Evolutionary conservation across 2,113 vertebrate genomes (phyloP), one percentile per base, ranked within the genome.

Genomic region (Phyllopteryx taeniolatus): DNA sequence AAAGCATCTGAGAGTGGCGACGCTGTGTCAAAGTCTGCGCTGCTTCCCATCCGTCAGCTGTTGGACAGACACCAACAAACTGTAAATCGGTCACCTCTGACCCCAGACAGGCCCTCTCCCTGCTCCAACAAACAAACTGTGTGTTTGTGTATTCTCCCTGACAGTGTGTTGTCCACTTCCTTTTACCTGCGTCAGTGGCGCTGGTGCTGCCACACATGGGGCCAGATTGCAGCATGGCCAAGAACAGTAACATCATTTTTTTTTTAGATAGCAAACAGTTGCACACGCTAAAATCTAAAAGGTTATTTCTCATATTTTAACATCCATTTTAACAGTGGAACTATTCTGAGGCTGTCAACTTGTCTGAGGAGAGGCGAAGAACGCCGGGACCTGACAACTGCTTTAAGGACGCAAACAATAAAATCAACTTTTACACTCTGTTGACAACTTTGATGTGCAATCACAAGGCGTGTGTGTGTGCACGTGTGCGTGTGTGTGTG

Each of bases 21-120:
- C 84, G 74, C 73, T 13, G 61, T 44, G 74, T 77, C 73, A 54
- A 67, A 75, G 83, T 75, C 72, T 49, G 70, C 51, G 0, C 46
- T 73, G 71, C 69, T 70, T 60, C 51, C 80, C 88, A 87, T 88
- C 85, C 88, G 87, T 90, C 89, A 88, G 86, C 85, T 86, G 79
- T 68, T 90, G 90, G 90, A 91, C 82, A 86, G 86, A 89, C 86
- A 89, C 88, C 87, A 83, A 82, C 89, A 90, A 90, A 87, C 82
- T 88, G 85, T 90, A 88, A 90, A 87, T 88, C 85, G 87, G 75
- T 85, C 80, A 73, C 77, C 80, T 85, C 73, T 9, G 57, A 82
- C 75, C 44, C 10, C 1, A 64, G 68, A 51, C 70, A 57, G 22
- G 61, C 62, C 80, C 76, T 62, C 67, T 61, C 17, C 17, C 60